Conservation (phyloP, 2,797 vertebrate genomes). For the Siniperca undulata region DNA sequence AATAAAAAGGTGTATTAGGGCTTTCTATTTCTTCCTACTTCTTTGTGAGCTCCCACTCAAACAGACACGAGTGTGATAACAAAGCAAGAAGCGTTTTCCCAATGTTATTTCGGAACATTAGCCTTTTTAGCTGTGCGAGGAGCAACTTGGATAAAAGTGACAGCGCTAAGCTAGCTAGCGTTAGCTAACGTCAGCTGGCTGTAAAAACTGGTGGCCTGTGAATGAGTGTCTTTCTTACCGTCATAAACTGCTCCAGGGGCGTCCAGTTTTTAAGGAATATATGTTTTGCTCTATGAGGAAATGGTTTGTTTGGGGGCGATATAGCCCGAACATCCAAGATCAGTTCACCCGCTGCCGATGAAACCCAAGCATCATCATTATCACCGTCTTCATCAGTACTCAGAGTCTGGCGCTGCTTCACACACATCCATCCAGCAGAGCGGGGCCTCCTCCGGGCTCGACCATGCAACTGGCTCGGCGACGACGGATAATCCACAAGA, state of each 20-base stretch:
- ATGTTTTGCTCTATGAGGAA: conserved; percentile 72
- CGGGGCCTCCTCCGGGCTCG: conserved; percentile 84
- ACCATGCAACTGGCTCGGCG: conserved; percentile 78
- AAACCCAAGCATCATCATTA: conserved; percentile 76
- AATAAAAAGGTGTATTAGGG: background rate
- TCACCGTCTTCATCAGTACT: conserved; percentile 75
- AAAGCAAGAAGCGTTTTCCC: background rate
- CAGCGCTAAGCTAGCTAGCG: conserved; percentile 75
- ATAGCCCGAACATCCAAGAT: conserved; percentile 82
- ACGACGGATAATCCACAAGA: conserved; percentile 80
- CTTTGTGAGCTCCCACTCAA: background rate
- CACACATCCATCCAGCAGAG: conserved; percentile 81
- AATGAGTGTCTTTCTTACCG: conserved; percentile 79
- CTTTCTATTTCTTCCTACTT: background rate
- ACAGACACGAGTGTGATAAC: background rate
- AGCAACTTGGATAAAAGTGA: conserved; percentile 80
- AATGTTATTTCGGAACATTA: conserved; percentile 25
- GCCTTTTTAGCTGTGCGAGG: conserved; percentile 21
- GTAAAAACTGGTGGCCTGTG: conserved; percentile 41
- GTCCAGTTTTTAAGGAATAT: conserved; percentile 87
- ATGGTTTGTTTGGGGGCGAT: conserved; percentile 68
- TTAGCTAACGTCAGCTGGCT: conserved; percentile 69
- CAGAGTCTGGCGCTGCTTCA: conserved; percentile 74
- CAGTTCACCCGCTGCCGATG: conserved; percentile 81
- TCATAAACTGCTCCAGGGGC: conserved; percentile 88